phyloP scores from a whole-genome alignment of 37 sponge, comb jelly and placozoan species.

The Tethya wilhelma region DNA sequence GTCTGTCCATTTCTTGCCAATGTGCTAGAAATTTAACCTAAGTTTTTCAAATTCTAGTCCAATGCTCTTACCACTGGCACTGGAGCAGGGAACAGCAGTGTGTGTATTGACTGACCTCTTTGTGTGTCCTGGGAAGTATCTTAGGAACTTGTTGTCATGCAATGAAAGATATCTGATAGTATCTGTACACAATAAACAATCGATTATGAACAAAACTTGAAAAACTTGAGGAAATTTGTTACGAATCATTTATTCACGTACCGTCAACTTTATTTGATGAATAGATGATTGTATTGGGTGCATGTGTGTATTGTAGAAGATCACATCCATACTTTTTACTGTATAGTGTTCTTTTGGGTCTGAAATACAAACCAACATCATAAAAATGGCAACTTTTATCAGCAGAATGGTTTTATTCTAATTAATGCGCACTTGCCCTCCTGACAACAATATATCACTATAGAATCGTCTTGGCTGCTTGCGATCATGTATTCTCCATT shows the following conservation, averaged over 20 bases:
- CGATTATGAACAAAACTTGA: not conserved
- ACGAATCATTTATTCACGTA: constrained; percentile 1
- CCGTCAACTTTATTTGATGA: constrained; percentile 94
- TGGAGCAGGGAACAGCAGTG: too few relatives aligned
- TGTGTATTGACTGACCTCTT: constrained; percentile 71
- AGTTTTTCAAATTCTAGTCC: too few relatives aligned
- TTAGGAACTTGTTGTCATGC: constrained; percentile 96
- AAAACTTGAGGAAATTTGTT: not conserved
- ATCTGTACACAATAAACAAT: constrained; percentile 45
- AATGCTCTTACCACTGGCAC: too few relatives aligned
- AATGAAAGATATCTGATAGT: constrained; percentile 94
- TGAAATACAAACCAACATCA: constrained; percentile 5
- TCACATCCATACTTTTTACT: constrained; percentile 99
- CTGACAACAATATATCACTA: constrained; percentile 93
- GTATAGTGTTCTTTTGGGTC: constrained; percentile 91
- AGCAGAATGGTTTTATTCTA: not conserved
- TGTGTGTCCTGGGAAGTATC: constrained; percentile 98
- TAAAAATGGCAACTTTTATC: not conserved
- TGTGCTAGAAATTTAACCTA: too few relatives aligned
- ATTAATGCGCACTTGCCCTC: constrained; percentile 84
- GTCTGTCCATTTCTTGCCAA: too few relatives aligned
- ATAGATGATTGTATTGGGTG: constrained; percentile 94
- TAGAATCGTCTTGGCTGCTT: constrained; percentile 96
- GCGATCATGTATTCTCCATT: constrained; percentile 95
- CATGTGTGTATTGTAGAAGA: constrained; percentile 94